These are phyloP conservation scores for Smittia sp. DNA, from an alignment of 2,888 invertebrate genomes.

Conservation along the genomic window DNA sequence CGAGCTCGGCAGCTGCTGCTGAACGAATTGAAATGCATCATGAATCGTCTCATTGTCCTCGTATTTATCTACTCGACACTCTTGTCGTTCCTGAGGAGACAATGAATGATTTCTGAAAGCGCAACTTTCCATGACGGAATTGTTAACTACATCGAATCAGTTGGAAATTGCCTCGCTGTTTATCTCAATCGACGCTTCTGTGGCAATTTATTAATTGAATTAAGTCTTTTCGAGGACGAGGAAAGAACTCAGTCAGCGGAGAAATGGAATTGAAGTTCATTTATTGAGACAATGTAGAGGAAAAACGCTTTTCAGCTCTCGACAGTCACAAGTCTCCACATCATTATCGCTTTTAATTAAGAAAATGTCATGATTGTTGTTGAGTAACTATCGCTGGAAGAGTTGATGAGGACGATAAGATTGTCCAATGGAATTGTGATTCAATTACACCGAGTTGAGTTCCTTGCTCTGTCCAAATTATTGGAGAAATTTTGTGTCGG, in stretches of 20 bases:
- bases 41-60: neutral
- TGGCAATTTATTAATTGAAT: too few relatives aligned
- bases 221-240: neutral
- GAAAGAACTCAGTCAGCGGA: neutral
- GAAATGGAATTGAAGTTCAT: neutral
- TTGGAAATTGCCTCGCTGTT: too few relatives aligned
- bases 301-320: neutral
- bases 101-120: neutral
- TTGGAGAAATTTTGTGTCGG: too few relatives aligned
- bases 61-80: conserved; percentile 1
- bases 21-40: neutral
- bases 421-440: neutral
- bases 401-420: neutral
- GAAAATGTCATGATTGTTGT: conserved; percentile 16
- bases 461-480: too few relatives aligned
- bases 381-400: neutral
- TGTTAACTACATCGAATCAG: neutral
- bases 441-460: too few relatives aligned
- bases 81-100: neutral
- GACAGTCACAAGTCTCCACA: neutral
- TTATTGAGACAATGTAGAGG: conserved; percentile 9
- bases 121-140: neutral
- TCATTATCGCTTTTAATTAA: conserved; percentile 9
- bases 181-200: too few relatives aligned
- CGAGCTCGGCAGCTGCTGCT: neutral